phyloP scores from a whole-genome alignment of 2,113 vertebrate genomes.

The Bufo gargarizans region DNA sequence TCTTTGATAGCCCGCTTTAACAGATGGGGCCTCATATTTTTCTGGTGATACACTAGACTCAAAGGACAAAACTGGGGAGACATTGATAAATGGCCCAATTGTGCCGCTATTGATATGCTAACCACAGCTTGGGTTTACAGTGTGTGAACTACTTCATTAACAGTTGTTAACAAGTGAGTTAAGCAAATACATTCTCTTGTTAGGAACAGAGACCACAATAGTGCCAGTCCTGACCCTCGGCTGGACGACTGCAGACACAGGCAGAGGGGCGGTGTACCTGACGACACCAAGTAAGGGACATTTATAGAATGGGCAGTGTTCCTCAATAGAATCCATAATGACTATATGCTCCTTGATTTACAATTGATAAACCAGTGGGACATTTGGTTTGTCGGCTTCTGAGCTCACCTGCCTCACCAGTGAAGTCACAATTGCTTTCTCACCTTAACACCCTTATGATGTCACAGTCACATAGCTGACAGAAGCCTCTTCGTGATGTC shows the following conservation, averaged over 20 bases:
- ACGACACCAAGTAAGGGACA: not conserved
- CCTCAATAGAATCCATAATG: no score
- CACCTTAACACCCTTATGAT: no score
- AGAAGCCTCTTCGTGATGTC: no score
- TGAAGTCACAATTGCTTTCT: no score
- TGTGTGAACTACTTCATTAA: not conserved
- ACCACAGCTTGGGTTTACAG: not conserved
- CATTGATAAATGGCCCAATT: not conserved
- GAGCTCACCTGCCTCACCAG: no score
- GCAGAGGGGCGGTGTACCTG: not conserved
- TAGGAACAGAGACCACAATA: not conserved
- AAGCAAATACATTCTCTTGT: not conserved
- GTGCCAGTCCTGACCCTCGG: not conserved
- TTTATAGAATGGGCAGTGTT: not conserved
- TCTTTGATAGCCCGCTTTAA: not conserved
- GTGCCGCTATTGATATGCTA: not conserved
- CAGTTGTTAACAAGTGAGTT: not conserved
- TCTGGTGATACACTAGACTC: not conserved
- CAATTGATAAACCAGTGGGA: no score
- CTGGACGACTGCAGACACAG: not conserved
- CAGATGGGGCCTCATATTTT: not conserved
- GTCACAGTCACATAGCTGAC: no score
- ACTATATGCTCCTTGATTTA: no score
- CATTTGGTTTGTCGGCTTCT: no score
- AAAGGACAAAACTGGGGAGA: not conserved